phyloP scores from a whole-genome alignment of 2,797 vertebrate species.

The Falco peregrinus region DNA sequence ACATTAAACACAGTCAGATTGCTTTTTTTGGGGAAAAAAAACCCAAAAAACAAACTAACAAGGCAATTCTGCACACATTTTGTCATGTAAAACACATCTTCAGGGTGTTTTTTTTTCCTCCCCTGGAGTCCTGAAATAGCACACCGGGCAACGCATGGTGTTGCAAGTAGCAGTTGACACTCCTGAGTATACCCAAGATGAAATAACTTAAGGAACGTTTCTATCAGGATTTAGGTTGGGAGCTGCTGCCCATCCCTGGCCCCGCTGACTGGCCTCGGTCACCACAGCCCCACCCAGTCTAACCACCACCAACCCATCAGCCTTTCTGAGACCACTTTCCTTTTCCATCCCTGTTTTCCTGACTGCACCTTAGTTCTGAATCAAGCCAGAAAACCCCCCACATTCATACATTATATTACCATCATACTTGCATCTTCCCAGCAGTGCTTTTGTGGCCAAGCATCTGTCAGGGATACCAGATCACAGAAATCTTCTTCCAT shows the following conservation, averaged over 20 bases:
- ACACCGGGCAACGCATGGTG: fast-evolving
- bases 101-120: neutral
- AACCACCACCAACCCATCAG: neutral
- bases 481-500: slow-evolving; percentile 18
- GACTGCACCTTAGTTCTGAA: neutral
- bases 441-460: slow-evolving; percentile 12
- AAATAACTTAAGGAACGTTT: neutral
- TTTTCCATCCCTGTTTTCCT: neutral
- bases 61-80: neutral
- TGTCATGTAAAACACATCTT: neutral
- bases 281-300: neutral
- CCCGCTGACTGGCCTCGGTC: neutral
- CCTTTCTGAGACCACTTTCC: neutral
- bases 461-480: neutral
- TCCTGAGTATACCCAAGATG: neutral
- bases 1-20: neutral
- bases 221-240: neutral
- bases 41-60: neutral
- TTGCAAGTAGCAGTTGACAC: neutral
- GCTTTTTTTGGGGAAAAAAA: neutral
- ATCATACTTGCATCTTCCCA: neutral
- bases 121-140: neutral
- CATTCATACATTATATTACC: neutral
- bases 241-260: neutral
- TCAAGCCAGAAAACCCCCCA: neutral